phyloP scores from a whole-genome alignment of 2,888 invertebrate species.

The Parapristionchus giblindavisi region DNA sequence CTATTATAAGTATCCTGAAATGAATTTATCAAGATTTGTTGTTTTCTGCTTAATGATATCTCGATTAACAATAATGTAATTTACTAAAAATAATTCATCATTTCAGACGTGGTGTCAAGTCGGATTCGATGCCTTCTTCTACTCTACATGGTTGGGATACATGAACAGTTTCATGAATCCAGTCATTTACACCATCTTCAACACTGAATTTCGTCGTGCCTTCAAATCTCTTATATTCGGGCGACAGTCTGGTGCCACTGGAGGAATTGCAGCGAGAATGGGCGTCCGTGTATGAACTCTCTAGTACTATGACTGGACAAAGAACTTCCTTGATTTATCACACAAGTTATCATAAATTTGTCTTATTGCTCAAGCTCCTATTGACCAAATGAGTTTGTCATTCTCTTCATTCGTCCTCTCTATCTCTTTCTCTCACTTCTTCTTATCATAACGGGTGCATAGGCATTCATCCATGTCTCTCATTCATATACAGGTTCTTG shows the following conservation, averaged over 20 bases:
- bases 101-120: conserved; percentile 54
- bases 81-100: no score
- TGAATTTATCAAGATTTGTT: no score
- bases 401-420: no score
- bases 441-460: no score
- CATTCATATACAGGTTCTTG: background rate
- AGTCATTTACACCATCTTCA: conserved; percentile 70
- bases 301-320: no score
- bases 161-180: conserved; percentile 83
- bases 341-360: no score
- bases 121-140: conserved; percentile 78
- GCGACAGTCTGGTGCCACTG: conserved; percentile 13
- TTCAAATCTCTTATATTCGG: conserved; percentile 74
- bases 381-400: no score
- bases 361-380: no score
- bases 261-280: background rate
- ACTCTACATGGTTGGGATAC: conserved; percentile 97
- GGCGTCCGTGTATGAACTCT: conserved; percentile 34
- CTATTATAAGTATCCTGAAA: no score
- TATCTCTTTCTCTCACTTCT: no score
- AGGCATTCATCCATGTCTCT: no score
- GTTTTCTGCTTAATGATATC: background rate
- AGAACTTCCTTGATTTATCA: no score
- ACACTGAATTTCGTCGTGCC: conserved; percentile 90
- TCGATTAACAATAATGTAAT: background rate